phyloP scores from a whole-genome alignment of 2,797 vertebrate genomes.

The Sus cebifrons region DNA sequence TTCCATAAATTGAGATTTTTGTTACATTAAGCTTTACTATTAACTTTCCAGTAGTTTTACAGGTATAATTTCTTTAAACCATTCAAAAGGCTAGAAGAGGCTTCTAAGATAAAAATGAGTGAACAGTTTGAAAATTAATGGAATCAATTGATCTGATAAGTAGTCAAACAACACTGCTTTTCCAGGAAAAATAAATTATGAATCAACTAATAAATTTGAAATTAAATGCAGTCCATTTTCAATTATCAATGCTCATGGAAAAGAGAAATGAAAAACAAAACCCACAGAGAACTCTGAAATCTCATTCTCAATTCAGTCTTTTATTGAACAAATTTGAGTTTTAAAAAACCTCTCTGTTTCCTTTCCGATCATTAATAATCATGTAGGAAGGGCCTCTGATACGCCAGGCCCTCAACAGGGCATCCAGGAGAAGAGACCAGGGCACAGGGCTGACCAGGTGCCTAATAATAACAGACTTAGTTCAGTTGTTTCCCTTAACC shows the following conservation, averaged over 20 bases:
- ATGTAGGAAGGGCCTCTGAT: not conserved
- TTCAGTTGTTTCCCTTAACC: conserved; percentile 8
- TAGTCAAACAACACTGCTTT: conserved; percentile 64
- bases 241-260: conserved; percentile 52
- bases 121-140: conserved; percentile 75
- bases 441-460: not conserved
- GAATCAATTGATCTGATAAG: conserved; percentile 67
- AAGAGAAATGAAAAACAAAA: conserved; percentile 68
- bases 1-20: conserved; percentile 54
- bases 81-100: conserved; percentile 55
- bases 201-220: conserved; percentile 73
- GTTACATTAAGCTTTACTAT: conserved; percentile 64
- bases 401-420: not conserved
- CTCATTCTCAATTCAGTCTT: conserved; percentile 50
- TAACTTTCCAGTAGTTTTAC: conserved; percentile 66
- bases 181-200: conserved; percentile 67
- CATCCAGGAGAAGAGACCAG: not conserved
- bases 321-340: conserved; percentile 54
- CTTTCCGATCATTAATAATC: conserved; percentile 47
- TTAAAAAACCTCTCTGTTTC: conserved; percentile 59
- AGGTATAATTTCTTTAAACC: conserved; percentile 69
- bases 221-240: conserved; percentile 68
- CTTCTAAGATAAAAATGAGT: conserved; percentile 68
- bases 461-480: not conserved
- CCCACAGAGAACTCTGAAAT: conserved; percentile 57